Conservation (phyloP, 2,888 invertebrate species). For the Andrena bicolor region DNA sequence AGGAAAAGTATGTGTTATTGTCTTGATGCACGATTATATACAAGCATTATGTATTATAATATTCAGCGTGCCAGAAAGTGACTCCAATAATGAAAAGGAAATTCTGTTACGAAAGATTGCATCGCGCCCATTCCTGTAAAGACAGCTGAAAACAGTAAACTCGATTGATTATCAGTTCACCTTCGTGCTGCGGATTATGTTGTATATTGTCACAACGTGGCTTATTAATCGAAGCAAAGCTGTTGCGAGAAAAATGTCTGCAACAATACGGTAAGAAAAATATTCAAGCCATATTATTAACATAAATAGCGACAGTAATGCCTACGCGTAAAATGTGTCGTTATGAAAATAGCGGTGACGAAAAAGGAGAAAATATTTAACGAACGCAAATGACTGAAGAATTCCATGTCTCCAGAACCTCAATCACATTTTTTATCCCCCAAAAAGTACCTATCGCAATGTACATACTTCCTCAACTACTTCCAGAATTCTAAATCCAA, state of each 20-base stretch:
- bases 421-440: too few species aligned
- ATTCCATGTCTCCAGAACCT: neutral
- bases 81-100: slow-evolving; percentile 18
- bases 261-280: slow-evolving; percentile 30
- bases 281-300: slow-evolving; percentile 39
- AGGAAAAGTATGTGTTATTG: neutral
- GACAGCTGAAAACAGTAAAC: slow-evolving; percentile 66
- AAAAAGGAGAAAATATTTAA: neutral
- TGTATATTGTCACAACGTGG: slow-evolving; percentile 19
- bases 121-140: slow-evolving; percentile 67
- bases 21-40: neutral
- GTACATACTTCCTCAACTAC: too few species aligned
- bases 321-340: slow-evolving; percentile 54
- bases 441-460: too few species aligned
- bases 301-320: slow-evolving; percentile 16
- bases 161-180: slow-evolving; percentile 50
- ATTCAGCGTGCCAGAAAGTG: slow-evolving; percentile 29
- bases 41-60: slow-evolving; percentile 16
- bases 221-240: slow-evolving; percentile 48
- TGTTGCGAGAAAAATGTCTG: slow-evolving; percentile 22
- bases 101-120: slow-evolving; percentile 54
- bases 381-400: slow-evolving; percentile 6
- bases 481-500: too few species aligned
- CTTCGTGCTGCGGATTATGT: slow-evolving; percentile 23
- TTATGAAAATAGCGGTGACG: slow-evolving; percentile 5